phyloP scores from a whole-genome alignment of 2,113 vertebrate species.

The Thalassoma bifasciatum region DNA sequence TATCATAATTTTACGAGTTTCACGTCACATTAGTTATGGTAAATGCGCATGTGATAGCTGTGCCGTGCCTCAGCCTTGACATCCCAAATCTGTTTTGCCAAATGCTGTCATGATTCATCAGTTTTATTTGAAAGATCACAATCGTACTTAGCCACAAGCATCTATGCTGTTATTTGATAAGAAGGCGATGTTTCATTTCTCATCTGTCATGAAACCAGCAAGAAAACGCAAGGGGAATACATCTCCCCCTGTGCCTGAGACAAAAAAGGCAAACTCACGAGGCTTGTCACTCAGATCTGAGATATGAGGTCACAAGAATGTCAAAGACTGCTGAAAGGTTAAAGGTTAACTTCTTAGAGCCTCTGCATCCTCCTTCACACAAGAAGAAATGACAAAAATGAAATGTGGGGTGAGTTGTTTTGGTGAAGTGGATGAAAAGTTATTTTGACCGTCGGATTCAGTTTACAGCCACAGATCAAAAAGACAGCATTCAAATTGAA shows the following conservation, averaged over 20 bases:
- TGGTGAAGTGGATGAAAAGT: neutral
- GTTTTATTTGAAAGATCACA: slow-evolving; percentile 81
- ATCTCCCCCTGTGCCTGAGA: slow-evolving; percentile 28
- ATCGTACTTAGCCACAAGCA: slow-evolving; percentile 72
- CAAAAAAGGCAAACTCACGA: neutral
- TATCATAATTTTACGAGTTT: slow-evolving; percentile 79
- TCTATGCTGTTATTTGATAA: slow-evolving; percentile 77
- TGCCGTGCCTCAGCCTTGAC: slow-evolving; percentile 60
- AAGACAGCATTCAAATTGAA: neutral
- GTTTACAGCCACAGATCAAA: too few species aligned
- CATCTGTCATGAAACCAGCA: slow-evolving; percentile 57
- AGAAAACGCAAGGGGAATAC: slow-evolving; percentile 26
- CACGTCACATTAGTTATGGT: slow-evolving; percentile 73
- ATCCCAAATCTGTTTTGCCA: slow-evolving; percentile 76
- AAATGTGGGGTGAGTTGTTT: neutral
- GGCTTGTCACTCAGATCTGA: slow-evolving; percentile 9
- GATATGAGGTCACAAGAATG: slow-evolving; percentile 2
- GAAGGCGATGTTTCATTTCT: slow-evolving; percentile 71
- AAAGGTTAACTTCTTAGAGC: slow-evolving; percentile 16
- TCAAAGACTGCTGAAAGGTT: slow-evolving; percentile 2
- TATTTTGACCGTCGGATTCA: neutral
- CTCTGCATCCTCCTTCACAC: neutral
- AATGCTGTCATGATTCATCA: slow-evolving; percentile 76
- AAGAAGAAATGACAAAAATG: neutral
- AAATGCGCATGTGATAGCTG: slow-evolving; percentile 65